Percentiles rank a stretch among this genome's conserved stretches.
These are phyloP conservation scores for Aquatica leii DNA, from an alignment of 2,888 invertebrate species.

Conservation along the genomic window DNA sequence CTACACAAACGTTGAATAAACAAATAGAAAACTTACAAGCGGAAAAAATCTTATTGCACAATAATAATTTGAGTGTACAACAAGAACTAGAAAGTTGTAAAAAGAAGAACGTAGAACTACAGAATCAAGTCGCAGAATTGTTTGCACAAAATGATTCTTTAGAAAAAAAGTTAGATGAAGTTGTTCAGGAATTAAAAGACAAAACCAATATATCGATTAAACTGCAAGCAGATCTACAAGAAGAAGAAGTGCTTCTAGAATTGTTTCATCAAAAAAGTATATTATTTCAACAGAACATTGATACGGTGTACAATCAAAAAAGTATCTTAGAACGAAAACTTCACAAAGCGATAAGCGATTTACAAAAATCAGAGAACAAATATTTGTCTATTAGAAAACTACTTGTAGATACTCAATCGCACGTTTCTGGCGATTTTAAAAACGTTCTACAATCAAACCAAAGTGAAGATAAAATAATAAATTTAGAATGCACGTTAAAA, in stretches of 20 bases:
- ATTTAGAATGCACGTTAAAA: constrained; percentile 12
- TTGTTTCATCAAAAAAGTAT: background rate
- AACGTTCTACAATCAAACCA: background rate
- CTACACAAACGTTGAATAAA: no score
- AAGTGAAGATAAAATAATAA: background rate
- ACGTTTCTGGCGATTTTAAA: background rate
- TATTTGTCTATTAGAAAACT: constrained; percentile 14
- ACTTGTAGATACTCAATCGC: constrained; percentile 9
- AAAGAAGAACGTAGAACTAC: background rate
- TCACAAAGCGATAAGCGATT: constrained; percentile 10
- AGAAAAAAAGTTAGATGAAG: background rate
- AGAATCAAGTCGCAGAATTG: background rate
- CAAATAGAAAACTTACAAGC: background rate
- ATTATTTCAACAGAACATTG: constrained; percentile 1
- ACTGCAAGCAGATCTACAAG: background rate
- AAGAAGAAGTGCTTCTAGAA: background rate
- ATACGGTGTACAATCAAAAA: background rate
- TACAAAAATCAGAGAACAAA: constrained; percentile 18
- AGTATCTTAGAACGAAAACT: background rate
- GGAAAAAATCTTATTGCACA: background rate
- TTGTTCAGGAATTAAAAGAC: background rate
- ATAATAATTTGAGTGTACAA: no score
- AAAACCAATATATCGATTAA: background rate
- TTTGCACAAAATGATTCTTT: background rate
- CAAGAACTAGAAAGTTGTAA: no score